A percentile compares a stretch with the other conserved stretches of the same genome.
These are phyloP conservation scores for Quadroppia sp. DNA, from an alignment of 2,888 invertebrate genomes.

Conservation along the genomic window DNA sequence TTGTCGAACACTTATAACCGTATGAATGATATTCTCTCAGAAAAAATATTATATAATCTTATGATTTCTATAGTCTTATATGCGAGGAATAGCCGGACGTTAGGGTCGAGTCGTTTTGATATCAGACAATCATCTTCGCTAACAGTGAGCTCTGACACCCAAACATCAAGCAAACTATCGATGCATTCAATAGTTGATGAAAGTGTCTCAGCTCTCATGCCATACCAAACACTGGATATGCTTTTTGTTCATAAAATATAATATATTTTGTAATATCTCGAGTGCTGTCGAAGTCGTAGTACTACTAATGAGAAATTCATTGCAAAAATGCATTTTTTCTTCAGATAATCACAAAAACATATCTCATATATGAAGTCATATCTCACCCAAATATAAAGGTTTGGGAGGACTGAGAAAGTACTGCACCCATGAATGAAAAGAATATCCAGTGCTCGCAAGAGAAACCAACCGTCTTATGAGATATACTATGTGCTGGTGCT, in stretches of 20 bases:
- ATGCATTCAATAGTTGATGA: slow-evolving; percentile 38
- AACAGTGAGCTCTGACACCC: slow-evolving; percentile 30
- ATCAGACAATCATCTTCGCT: slow-evolving; percentile 28
- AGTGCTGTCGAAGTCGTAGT: neutral
- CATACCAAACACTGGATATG: neutral
- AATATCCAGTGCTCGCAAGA: slow-evolving; percentile 27
- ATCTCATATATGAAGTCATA: slow-evolving; percentile 6
- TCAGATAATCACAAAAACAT: slow-evolving; percentile 35
- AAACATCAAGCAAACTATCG: slow-evolving; percentile 30
- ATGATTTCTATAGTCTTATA: slow-evolving; percentile 5
- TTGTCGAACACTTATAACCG: slow-evolving; percentile 9
- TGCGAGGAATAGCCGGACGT: slow-evolving; percentile 28
- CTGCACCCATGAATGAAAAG: slow-evolving; percentile 36
- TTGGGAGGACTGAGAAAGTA: slow-evolving; percentile 25
- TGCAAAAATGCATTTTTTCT: slow-evolving; percentile 5
- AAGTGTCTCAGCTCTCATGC: neutral
- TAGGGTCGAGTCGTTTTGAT: slow-evolving; percentile 36
- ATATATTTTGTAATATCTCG: neutral
- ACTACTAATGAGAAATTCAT: slow-evolving; percentile 34
- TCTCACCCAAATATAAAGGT: slow-evolving; percentile 35
- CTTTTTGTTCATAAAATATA: neutral
- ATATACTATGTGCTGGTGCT: slow-evolving; percentile 3
- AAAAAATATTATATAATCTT: slow-evolving; percentile 2
- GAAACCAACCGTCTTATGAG: slow-evolving; percentile 34
- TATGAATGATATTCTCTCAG: neutral